phyloP scores from a whole-genome alignment of 2,797 vertebrate species.

The Chrysocyon brachyurus region DNA sequence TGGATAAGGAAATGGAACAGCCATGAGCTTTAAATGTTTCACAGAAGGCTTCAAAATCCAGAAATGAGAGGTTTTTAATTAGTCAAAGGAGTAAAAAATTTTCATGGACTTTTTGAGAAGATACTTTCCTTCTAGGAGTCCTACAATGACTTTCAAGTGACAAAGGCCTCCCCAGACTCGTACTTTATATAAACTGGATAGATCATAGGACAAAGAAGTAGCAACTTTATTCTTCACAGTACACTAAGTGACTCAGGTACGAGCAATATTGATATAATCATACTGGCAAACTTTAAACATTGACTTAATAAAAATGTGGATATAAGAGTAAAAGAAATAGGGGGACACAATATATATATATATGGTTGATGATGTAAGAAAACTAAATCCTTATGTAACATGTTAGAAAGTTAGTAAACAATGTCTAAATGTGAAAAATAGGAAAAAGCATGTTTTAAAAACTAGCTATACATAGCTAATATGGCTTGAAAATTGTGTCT shows the following conservation, averaged over 20 bases:
- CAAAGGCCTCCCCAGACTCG: neutral
- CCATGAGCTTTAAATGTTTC: neutral
- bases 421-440: conserved; percentile 33
- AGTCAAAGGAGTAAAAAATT: neutral
- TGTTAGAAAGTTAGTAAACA: conserved; percentile 28
- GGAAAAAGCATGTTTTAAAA: neutral
- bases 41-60: neutral
- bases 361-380: neutral
- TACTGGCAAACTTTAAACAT: neutral
- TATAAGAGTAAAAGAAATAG: neutral
- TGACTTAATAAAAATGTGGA: conserved; percentile 4
- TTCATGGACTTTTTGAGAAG: neutral
- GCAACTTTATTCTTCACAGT: neutral
- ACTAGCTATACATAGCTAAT: neutral
- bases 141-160: conserved; percentile 3
- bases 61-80: neutral
- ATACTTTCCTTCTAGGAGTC: neutral
- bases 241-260: neutral
- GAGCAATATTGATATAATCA: neutral
- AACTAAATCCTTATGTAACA: neutral
- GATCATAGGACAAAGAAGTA: neutral
- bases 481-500: neutral
- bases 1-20: neutral
- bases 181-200: neutral
- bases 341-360: neutral